These are phyloP conservation scores for Spinus olivaceus DNA, from an alignment of 2,797 vertebrate species.

Conservation along the genomic window DNA sequence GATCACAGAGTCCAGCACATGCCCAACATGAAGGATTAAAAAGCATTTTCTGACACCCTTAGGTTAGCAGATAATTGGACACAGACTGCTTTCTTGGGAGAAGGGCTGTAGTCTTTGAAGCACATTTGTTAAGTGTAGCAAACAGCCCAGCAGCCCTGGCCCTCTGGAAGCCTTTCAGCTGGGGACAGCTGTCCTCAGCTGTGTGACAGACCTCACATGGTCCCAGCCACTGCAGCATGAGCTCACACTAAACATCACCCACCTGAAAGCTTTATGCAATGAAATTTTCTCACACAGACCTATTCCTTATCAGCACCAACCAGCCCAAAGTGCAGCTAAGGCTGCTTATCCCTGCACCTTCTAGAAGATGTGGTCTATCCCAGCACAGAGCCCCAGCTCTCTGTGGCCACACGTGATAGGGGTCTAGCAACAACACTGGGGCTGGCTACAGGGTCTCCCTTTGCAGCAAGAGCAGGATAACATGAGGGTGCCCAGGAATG, in stretches of 20 bases:
- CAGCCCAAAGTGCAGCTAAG: not conserved
- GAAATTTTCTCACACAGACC: not conserved
- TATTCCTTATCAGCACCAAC: not conserved
- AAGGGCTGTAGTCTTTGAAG: not conserved
- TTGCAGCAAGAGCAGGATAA: not conserved
- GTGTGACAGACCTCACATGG: not conserved
- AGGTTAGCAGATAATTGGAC: not conserved
- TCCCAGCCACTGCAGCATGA: not conserved
- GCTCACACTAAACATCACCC: not conserved
- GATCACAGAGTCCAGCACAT: not conserved
- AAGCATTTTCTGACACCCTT: not conserved
- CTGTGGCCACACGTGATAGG: fast-evolving
- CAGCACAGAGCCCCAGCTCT: not conserved
- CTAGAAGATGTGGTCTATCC: fast-evolving
- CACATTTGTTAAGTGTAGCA: not conserved
- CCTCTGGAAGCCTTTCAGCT: not conserved
- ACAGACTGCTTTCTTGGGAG: not conserved
- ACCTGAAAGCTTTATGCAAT: not conserved
- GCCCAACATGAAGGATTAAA: not conserved
- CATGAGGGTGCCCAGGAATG: not conserved
- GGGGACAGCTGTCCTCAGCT: not conserved
- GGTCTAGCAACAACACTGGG: not conserved
- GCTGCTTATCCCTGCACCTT: not conserved
- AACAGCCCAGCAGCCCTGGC: not conserved
- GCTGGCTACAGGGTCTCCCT: not conserved